phyloP scores from a whole-genome alignment of 2,113 vertebrate species.

The Cricetomys ansorgei region DNA sequence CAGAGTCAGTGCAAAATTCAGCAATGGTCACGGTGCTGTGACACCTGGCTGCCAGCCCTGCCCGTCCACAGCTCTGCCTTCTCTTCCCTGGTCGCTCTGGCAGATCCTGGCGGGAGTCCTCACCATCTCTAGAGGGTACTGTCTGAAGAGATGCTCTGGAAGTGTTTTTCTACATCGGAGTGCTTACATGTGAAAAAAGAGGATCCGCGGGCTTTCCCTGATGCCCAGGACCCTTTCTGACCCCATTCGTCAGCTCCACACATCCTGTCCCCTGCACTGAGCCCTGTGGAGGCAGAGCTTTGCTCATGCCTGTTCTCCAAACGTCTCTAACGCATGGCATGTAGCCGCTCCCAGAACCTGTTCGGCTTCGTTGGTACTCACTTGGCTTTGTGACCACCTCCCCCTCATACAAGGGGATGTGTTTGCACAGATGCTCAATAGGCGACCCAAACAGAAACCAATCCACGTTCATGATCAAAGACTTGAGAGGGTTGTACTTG shows the following conservation, averaged over 20 bases:
- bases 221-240: neutral
- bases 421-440: conserved; percentile 81
- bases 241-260: neutral
- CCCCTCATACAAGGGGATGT: conserved; percentile 83
- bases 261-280: neutral
- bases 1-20: neutral
- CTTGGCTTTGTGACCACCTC: conserved; percentile 27
- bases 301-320: neutral
- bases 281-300: neutral
- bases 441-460: conserved; percentile 81
- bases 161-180: neutral
- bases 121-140: neutral
- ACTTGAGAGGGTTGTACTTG: conserved; percentile 70
- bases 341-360: neutral
- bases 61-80: neutral
- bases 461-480: conserved; percentile 41
- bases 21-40: too few species aligned
- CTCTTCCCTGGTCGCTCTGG: neutral
- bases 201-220: neutral
- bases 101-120: neutral
- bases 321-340: neutral
- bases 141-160: neutral
- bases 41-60: neutral
- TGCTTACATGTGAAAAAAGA: neutral
- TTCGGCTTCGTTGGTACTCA: conserved; percentile 74